Conservation (phyloP, 2,113 vertebrate species). For the Prionailurus viverrinus region DNA sequence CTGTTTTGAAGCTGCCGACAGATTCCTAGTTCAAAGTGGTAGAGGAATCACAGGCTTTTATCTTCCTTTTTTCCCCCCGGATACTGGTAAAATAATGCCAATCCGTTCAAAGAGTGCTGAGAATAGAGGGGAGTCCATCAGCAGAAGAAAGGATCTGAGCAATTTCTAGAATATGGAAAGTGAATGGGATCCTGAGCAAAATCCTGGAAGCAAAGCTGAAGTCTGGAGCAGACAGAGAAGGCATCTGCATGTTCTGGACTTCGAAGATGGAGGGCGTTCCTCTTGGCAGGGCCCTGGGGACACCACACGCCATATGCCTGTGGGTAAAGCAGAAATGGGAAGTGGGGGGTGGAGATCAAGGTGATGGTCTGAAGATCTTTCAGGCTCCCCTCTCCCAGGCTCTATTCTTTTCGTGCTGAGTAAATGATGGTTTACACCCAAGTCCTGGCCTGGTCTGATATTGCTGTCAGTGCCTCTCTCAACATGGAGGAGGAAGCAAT, state of each 20-base stretch:
- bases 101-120: neutral
- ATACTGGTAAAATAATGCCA: no score
- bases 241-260: neutral
- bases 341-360: no score
- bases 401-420: neutral
- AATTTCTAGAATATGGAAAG: neutral
- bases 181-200: no score
- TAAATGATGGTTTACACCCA: neutral
- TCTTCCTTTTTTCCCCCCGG: neutral
- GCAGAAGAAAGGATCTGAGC: neutral
- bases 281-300: neutral
- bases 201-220: neutral
- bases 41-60: neutral
- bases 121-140: neutral
- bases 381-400: neutral
- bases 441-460: neutral
- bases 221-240: neutral
- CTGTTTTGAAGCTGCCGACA: neutral
- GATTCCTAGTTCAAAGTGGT: neutral
- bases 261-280: no score
- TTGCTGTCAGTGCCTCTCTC: neutral
- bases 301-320: rapidly evolving
- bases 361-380: neutral
- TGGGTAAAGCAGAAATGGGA: neutral
- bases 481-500: neutral